A percentile compares a stretch with the other conserved stretches of the same genome.
phyloP scores from a whole-genome alignment of 2,797 vertebrate genomes.

The Pseudotriccus pelzelni region DNA sequence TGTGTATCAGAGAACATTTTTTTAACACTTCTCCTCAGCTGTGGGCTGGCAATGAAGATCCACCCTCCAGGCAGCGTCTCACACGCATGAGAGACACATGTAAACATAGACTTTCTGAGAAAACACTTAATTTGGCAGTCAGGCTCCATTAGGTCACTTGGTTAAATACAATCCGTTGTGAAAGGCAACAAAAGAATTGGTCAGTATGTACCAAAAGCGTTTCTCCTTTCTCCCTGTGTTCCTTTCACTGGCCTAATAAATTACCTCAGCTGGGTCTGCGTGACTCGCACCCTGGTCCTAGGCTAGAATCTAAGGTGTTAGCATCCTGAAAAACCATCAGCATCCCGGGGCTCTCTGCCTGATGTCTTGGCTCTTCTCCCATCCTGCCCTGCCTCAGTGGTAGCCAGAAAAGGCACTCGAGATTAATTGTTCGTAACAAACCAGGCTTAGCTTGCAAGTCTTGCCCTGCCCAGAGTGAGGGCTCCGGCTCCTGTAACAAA shows the following conservation, averaged over 20 bases:
- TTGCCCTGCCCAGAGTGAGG: background rate
- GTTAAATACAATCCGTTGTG: background rate
- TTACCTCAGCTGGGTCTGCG: background rate
- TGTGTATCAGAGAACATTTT: background rate
- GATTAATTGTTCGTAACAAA: background rate
- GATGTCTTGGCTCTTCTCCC: background rate
- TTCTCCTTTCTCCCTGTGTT: background rate
- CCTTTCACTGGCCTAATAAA: background rate
- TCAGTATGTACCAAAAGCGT: background rate
- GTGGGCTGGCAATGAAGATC: background rate
- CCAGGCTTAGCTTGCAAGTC: background rate
- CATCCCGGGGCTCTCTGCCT: background rate
- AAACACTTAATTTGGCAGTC: background rate
- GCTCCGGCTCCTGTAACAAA: background rate
- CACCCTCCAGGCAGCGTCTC: background rate
- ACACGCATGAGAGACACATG: background rate
- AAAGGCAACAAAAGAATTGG: background rate
- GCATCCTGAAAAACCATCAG: background rate
- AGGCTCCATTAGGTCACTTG: background rate
- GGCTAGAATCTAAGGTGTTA: background rate
- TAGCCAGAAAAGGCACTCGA: background rate
- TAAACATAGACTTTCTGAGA: background rate
- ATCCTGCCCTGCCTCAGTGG: background rate
- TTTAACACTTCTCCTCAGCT: background rate
- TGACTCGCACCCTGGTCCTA: background rate